Evolutionary conservation across 2,113 vertebrate species (phyloP), one percentile per base, ranked within the genome.

Genomic region (Ageneiosus marmoratus): DNA sequence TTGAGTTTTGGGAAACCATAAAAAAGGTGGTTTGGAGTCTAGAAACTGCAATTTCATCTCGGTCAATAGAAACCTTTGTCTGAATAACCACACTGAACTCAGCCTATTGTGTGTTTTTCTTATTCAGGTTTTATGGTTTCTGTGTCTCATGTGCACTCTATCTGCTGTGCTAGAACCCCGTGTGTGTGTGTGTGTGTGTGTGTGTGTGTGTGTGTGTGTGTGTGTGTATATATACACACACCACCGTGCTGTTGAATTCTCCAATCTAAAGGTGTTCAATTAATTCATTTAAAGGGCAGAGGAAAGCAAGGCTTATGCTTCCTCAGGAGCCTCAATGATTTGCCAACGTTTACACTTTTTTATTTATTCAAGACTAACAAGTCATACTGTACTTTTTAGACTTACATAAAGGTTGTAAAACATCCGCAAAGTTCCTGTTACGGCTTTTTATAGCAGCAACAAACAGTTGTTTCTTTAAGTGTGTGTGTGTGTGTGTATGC

Each of bases 71-170:
- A 75, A n/a, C 72, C 50, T 75, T 62, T 75, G 55, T 87, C 77
- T 84, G 44, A 10, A 27, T 37, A 83, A 83, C 58, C 72, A 32
- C 70, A 46, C 32, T 16, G 46, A 63, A 34, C 29, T 8, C 27
- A 55, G 22, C 32, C 63, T 15, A 69, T 73, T 84, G 74, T 63
- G 32, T 65, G 22, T 37, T 29, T 81, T 62, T 46, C 46, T 77
- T 58, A 56, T 58, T 34, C 46, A 4, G 24, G 18, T 7, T 78
- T 77, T 81, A 78, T 80, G 72, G 41, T 77, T 85, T 55, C 63
- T 80, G 88, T 56, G 72, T 88, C 88, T 89, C 37, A 77, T 81
- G 79, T 75, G 41, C 9, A 60, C 75, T 82, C n/a, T 67, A 32
- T 37, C 53, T 41, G 4, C 18, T 50, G 20, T 56, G n/a, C n/a